These are phyloP conservation scores for Turritopsis rubra DNA, from an alignment of 30 jellyfish, hydroid and myxozoan species.

Conservation along the genomic window DNA sequence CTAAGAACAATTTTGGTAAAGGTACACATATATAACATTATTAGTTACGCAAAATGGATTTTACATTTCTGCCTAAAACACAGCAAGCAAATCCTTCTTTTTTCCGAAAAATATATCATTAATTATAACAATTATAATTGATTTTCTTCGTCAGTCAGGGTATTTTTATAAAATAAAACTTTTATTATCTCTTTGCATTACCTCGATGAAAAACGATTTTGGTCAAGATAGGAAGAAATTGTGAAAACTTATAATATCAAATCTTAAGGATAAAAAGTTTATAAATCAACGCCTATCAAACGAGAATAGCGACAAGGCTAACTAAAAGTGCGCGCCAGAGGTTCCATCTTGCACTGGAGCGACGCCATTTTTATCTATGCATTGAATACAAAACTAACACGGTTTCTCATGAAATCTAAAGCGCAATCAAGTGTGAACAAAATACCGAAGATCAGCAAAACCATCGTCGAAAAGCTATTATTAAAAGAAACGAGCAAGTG, in stretches of 20 bases:
- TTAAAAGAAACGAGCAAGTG: not conserved
- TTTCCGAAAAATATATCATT: no score
- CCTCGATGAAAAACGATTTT: no score
- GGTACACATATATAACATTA: no score
- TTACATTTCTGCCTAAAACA: no score
- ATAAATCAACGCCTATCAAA: not conserved
- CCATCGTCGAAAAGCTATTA: not conserved
- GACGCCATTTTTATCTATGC: not conserved
- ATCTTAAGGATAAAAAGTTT: not conserved
- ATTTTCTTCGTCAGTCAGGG: no score
- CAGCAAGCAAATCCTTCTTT: no score
- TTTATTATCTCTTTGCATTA: no score
- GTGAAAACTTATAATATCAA: not conserved
- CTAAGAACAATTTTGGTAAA: no score
- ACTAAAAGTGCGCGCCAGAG: not conserved
- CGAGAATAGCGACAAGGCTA: not conserved
- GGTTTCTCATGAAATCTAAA: not conserved
- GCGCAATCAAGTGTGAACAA: not conserved
- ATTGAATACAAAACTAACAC: not conserved
- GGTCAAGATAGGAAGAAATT: no score
- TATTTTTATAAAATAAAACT: no score
- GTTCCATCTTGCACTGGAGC: not conserved
- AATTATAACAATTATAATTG: no score
- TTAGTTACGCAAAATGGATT: no score
- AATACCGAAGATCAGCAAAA: not conserved